Percentiles rank a stretch among this genome's conserved stretches.
phyloP scores from a whole-genome alignment of 2,797 vertebrate species.

The Phylloscopus collybita region DNA sequence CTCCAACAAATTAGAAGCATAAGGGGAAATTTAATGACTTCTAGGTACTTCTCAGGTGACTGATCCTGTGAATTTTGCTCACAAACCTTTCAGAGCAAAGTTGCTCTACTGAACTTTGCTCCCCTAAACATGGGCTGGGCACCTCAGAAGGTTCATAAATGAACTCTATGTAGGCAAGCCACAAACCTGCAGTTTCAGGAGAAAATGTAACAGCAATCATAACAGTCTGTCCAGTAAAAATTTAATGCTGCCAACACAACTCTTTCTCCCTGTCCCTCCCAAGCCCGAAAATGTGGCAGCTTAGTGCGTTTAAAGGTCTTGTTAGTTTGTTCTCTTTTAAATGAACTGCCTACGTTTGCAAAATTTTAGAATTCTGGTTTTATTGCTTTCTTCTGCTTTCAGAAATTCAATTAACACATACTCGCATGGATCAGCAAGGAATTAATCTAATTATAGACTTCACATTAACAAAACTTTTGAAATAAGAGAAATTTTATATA shows the following conservation, averaged over 20 bases:
- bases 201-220: background rate
- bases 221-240: background rate
- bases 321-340: background rate
- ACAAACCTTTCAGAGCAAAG: background rate
- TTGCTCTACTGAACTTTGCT: background rate
- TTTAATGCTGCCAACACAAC: background rate
- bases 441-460: background rate
- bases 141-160: background rate
- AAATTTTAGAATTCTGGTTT: background rate
- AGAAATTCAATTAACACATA: background rate
- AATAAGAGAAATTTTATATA: background rate
- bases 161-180: background rate
- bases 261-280: background rate
- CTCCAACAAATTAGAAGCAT: slow-evolving; percentile 64
- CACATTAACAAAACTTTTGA: background rate
- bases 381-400: background rate
- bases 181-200: background rate
- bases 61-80: background rate
- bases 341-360: background rate
- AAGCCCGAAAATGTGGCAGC: background rate
- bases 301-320: background rate
- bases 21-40: slow-evolving; percentile 34
- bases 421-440: background rate
- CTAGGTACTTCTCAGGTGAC: slow-evolving; percentile 30
- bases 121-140: background rate